Base-by-base conservation (phyloP, 2,888 invertebrate species). In the Nomada lathburiana region DNA sequence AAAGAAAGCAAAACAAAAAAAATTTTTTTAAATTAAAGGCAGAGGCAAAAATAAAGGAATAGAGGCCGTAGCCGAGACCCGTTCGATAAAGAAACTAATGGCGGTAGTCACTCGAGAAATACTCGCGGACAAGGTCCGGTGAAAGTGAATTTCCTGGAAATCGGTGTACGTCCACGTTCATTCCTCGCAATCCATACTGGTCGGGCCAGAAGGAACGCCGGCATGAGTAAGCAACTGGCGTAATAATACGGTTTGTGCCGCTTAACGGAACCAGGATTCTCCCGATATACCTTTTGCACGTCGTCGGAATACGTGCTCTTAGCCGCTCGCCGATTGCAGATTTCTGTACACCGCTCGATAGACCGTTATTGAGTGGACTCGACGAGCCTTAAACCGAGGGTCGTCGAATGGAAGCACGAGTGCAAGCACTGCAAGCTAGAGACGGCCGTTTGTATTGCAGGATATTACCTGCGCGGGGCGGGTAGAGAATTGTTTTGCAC, bases 131-230 rank as follows among this genome's bases (percentile, higher is more conserved):
- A 83, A 86, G 88, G 79, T 89, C 90, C 86, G 91, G 93, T 93
- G 93, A 93, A 93, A 93, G 93, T 93, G 92, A 93, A 91, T 92
- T 93, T 92, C 93, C 90, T 89, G 90, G 92, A 92, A 92, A 92
- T 91, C 88, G 79, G 80, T 86, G 88, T 86, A 85, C 88, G 89
- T 89, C 86, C 78, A 75, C 82, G 83, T 80, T 82, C 84, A 75
- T 88, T 87, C 87, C 82, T 64, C 72, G 86, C 84, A 86, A 83
- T 80, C 65, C 75, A 64, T 59, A 64, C 71, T 59, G 53, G 52
- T 23, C 52, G 47, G 72, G 67, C 68, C 47, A 18, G 52, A 42
- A 69, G 55, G 79, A 55, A 59, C 55, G 73, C 29, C 65, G 47
- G 52, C 62, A 20, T 83, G 80, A 85, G 86, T 83, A 82, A 87